Conservation (phyloP, 2,888 invertebrate species). For the Dynastes maya region DNA sequence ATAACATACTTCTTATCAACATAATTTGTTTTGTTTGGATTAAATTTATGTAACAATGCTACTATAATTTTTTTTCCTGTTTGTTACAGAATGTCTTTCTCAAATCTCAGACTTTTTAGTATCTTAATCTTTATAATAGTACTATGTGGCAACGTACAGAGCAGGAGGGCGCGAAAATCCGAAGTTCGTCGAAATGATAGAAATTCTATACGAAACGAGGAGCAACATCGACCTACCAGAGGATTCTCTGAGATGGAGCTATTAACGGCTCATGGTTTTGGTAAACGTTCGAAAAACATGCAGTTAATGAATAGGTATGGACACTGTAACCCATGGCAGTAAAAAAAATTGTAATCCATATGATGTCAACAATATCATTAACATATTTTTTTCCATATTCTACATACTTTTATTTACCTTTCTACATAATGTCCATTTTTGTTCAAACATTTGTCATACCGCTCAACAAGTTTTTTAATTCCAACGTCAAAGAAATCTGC, state of each 20-base stretch:
- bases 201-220: constrained; percentile 66
- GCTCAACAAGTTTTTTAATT: too few species aligned
- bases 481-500: too few species aligned
- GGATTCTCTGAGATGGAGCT: constrained; percentile 78
- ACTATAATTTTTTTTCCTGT: background rate
- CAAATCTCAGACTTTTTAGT: constrained; percentile 58
- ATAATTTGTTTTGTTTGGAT: too few species aligned
- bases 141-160: constrained; percentile 57
- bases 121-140: constrained; percentile 61
- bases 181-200: constrained; percentile 65
- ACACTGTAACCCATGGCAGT: background rate
- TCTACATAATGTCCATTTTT: too few species aligned
- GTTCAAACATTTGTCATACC: too few species aligned
- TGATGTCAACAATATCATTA: background rate
- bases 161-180: constrained; percentile 61
- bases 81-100: constrained; percentile 54
- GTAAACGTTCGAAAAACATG: constrained; percentile 73
- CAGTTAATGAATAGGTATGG: background rate
- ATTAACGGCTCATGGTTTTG: constrained; percentile 78
- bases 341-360: background rate
- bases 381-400: too few species aligned
- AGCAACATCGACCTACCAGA: constrained; percentile 75
- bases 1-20: too few species aligned
- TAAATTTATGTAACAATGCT: too few species aligned
- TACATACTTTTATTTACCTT: too few species aligned